A percentile compares a stretch with the other conserved stretches of the same genome.
Evolutionary conservation across 2,888 invertebrate species (phyloP).

Genomic region (Mythimna vitellina): DNA sequence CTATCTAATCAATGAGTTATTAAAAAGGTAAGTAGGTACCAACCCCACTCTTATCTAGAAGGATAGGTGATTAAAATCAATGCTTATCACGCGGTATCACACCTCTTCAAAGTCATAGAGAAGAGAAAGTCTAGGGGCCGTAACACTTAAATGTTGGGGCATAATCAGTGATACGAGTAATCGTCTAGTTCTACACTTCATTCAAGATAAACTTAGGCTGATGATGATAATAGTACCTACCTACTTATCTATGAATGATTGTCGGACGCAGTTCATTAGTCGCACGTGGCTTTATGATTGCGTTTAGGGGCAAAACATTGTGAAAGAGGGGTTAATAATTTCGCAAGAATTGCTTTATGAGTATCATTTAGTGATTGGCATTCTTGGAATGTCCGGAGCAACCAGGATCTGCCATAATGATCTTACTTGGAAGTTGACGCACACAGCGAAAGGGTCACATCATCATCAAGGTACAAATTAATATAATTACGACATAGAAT

Average conservation of each 20-base stretch:
- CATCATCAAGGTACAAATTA: not conserved
- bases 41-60: conserved; percentile 7
- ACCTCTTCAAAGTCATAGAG: conserved; percentile 9
- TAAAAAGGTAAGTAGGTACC: not conserved
- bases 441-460: not conserved
- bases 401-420: no score
- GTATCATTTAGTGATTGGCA: conserved; percentile 5
- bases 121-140: not conserved
- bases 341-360: conserved; percentile 20
- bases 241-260: not conserved
- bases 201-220: conserved; percentile 15
- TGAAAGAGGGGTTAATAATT: conserved; percentile 35
- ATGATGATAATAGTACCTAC: not conserved
- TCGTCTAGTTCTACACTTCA: not conserved
- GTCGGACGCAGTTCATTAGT: not conserved
- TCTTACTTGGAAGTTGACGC: conserved; percentile 12
- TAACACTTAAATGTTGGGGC: not conserved
- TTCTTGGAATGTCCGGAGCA: conserved; percentile 33
- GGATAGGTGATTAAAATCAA: conserved; percentile 6
- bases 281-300: not conserved
- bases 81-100: not conserved
- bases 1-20: conserved; percentile 21
- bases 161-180: not conserved
- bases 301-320: conserved; percentile 5
- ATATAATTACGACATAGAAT: not conserved